A percentile compares a stretch with the other conserved stretches of the same genome.
phyloP scores from a whole-genome alignment of 2,888 invertebrate species.

The Lochmaea capreae region DNA sequence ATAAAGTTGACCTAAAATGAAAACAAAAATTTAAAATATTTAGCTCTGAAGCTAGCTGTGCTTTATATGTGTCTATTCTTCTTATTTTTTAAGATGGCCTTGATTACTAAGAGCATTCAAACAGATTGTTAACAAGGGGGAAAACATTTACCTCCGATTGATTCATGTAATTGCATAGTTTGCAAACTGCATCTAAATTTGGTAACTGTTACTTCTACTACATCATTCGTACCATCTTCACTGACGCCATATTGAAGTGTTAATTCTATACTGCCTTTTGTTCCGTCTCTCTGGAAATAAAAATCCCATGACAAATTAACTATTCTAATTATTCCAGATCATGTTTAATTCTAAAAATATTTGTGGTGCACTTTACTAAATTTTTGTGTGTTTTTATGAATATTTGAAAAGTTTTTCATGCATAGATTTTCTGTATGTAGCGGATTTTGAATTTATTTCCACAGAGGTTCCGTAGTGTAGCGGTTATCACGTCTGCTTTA shows the following conservation, averaged over 20 bases:
- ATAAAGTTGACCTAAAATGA: conserved; percentile 75
- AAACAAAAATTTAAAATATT: conserved; percentile 15
- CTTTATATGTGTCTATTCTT: too few relatives aligned
- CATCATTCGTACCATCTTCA: conserved; percentile 75
- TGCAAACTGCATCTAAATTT: conserved; percentile 75
- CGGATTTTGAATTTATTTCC: accelerated
- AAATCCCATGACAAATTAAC: conserved; percentile 23
- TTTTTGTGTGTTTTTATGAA: too few relatives aligned
- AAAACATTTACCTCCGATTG: conserved; percentile 69
- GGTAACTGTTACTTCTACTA: conserved; percentile 72
- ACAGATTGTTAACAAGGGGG: too few relatives aligned
- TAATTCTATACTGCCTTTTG: conserved; percentile 76
- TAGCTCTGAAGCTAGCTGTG: too few relatives aligned
- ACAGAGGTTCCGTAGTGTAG: conserved; percentile 62
- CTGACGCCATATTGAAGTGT: conserved; percentile 74
- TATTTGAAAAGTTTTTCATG: too few relatives aligned
- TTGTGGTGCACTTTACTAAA: too few relatives aligned
- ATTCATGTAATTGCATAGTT: conserved; percentile 80
- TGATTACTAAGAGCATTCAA: too few relatives aligned
- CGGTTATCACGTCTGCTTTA: conserved; percentile 65
- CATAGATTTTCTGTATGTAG: background rate
- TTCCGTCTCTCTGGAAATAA: conserved; percentile 72
- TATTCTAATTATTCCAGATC: too few relatives aligned
- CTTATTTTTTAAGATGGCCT: too few relatives aligned
- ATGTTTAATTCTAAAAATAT: too few relatives aligned